phyloP scores from a whole-genome alignment of 2,888 invertebrate species.

The Latrodectus hesperus region DNA sequence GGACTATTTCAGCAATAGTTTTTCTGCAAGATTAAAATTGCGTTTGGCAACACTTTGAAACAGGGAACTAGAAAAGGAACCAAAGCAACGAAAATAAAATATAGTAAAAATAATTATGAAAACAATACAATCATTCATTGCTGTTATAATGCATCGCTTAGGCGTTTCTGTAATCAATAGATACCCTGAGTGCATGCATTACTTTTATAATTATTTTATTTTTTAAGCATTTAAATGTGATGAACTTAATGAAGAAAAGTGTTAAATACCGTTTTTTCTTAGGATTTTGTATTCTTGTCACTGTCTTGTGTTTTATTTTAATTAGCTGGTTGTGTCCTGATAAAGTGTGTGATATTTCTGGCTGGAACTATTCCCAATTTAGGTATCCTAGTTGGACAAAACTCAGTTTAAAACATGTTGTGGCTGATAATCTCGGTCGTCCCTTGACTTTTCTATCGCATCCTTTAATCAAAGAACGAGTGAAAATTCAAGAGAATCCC shows the following conservation, averaged over 20 bases:
- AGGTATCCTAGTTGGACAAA: conserved; percentile 68
- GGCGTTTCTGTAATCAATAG: conserved; percentile 13
- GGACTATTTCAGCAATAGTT: no score
- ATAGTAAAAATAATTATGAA: conserved; percentile 40
- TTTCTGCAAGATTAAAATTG: no score
- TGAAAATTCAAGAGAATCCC: conserved; percentile 23
- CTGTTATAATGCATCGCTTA: conserved; percentile 30
- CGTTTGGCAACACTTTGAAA: conserved; percentile 15
- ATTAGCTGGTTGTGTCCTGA: conserved; percentile 70
- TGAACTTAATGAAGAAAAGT: conserved; percentile 66
- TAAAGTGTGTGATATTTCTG: conserved; percentile 66
- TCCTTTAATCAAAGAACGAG: conserved; percentile 59
- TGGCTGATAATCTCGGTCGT: conserved; percentile 68
- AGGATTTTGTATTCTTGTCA: conserved; percentile 61
- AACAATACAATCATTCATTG: conserved; percentile 49
- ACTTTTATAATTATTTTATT: background rate
- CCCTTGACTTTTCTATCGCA: conserved; percentile 69
- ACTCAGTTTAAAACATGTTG: conserved; percentile 62
- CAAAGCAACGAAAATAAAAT: conserved; percentile 34
- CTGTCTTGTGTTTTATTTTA: conserved; percentile 53
- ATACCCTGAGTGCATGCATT: background rate
- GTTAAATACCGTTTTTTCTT: conserved; percentile 63
- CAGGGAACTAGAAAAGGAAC: conserved; percentile 5
- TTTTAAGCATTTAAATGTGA: conserved; percentile 25
- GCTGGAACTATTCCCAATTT: conserved; percentile 60